Base-by-base conservation (phyloP, 2,888 invertebrate genomes). In the Parasteatoda lunata region DNA sequence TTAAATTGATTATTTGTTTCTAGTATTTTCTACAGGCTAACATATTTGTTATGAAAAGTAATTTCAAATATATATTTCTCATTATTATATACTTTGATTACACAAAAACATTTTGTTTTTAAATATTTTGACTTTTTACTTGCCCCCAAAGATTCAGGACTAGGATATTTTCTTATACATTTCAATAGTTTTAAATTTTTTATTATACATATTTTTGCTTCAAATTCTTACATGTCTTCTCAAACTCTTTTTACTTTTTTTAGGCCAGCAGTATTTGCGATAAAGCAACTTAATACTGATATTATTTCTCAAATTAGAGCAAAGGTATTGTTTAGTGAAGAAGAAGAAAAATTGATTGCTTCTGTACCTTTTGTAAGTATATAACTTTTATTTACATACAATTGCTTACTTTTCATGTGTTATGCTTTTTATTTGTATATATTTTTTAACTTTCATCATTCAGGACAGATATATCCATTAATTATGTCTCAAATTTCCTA, bases 271-370 rank as follows among this genome's bases (percentile, higher is more conserved):
- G 95, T 97, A 1, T 95, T 96, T 71, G 97, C 98, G 0, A 98
- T 98, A 95, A 94, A 96, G 65, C 97, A 97, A 93, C 93, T 98
- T 77, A 98, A 97, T 92, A 97, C 97, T 0, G 97, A 98, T 91
- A 93, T 97, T 88, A 95, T 97, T 47, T 95, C 96, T 8, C 94
- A 95, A 71, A 95, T 98, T 1, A 96, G 98, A 91, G 95, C 96
- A 86, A 95, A 96, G 91, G 97, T 98, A 0, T 92, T 98, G 59
- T 98, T 96, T 93, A 97, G 97, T 90, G 95, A 95, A 90, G 95
- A 95, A 72, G 99, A 99, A 92, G 98, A 99, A 91, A 95, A 96
- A 87, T 91, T 98, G 30, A 93, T 99, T 30, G 95, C 95, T 77
- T 95, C 95, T 49, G 93, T 98, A 70, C 94, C 95, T 92, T 96